A percentile compares a stretch with the other conserved stretches of the same genome.
Evolutionary conservation across 1,140 invertebrate genomes (phyloP).

Genomic region (Dendroctonus ponderosae): DNA sequence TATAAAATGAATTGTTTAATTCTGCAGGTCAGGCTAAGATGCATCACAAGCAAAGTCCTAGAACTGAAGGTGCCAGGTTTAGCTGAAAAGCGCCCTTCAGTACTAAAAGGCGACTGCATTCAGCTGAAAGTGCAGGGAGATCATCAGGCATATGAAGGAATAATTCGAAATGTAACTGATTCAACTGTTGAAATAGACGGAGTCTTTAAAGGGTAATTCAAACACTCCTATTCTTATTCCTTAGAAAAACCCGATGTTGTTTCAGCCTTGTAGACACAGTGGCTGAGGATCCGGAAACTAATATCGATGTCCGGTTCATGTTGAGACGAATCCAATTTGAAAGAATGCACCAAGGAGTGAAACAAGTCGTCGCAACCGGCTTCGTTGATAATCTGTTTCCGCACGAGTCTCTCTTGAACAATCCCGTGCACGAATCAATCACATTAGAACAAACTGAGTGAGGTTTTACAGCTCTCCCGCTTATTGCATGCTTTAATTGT

Average conservation of each 20-base stretch:
- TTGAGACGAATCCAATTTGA: conserved; percentile 39
- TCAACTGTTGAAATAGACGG: conserved; percentile 37
- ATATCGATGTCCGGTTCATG: conserved; percentile 41
- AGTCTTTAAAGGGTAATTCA: conserved; percentile 37
- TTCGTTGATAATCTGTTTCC: conserved; percentile 36
- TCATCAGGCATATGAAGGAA: conserved; percentile 41
- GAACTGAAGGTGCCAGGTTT: conserved; percentile 44
- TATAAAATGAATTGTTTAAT: neutral
- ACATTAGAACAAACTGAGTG: conserved; percentile 22
- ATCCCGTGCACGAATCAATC: neutral
- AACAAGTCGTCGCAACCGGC: conserved; percentile 27
- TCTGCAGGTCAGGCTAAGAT: conserved; percentile 16
- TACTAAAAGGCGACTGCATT: conserved; percentile 43
- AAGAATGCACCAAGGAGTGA: conserved; percentile 40
- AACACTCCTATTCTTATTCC: neutral
- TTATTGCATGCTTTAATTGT: neutral
- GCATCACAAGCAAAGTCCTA: conserved; percentile 21
- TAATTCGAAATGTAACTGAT: conserved; percentile 38
- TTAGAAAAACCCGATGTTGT: conserved; percentile 6
- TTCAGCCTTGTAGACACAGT: conserved; percentile 33
- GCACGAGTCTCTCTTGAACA: neutral
- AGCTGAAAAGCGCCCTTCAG: conserved; percentile 47
- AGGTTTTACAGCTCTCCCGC: conserved; percentile 3
- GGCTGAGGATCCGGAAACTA: conserved; percentile 17
- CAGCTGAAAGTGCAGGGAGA: conserved; percentile 40